Conservation (phyloP, 2,113 vertebrate genomes). For the Paramormyrops kingsleyae region DNA sequence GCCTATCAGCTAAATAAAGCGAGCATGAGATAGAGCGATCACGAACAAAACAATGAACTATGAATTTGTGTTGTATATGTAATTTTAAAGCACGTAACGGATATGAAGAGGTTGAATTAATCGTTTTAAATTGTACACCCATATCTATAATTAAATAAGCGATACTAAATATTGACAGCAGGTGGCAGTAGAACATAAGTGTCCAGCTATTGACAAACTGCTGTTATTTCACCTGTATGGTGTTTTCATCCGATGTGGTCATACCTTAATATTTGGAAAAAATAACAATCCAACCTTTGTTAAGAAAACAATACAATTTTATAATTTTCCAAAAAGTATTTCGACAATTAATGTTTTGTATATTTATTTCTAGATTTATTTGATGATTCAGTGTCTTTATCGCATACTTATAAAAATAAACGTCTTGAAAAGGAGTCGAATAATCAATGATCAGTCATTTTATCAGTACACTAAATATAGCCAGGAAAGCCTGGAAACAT, state of each 20-base stretch:
- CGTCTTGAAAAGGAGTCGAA: neutral
- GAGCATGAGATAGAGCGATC: neutral
- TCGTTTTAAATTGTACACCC: neutral
- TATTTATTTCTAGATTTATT: neutral
- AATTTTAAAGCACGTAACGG: neutral
- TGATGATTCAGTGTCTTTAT: neutral
- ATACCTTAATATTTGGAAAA: constrained; percentile 1
- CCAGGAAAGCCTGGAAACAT: neutral
- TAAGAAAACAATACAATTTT: neutral
- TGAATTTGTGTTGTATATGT: neutral
- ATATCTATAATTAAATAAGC: neutral
- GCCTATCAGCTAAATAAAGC: neutral
- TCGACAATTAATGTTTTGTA: neutral
- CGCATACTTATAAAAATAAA: neutral
- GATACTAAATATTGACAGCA: constrained; percentile 4
- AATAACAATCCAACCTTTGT: neutral
- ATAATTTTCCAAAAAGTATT: neutral
- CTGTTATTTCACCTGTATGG: neutral
- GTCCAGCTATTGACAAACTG: neutral
- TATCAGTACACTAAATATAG: neutral
- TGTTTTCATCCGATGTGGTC: neutral
- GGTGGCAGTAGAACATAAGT: constrained; percentile 8
- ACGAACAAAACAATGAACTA: neutral
- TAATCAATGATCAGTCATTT: neutral
- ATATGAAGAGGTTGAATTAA: neutral